These are phyloP conservation scores for Cheilosia grossa DNA, from an alignment of 2,888 invertebrate genomes.

Conservation along the genomic window DNA sequence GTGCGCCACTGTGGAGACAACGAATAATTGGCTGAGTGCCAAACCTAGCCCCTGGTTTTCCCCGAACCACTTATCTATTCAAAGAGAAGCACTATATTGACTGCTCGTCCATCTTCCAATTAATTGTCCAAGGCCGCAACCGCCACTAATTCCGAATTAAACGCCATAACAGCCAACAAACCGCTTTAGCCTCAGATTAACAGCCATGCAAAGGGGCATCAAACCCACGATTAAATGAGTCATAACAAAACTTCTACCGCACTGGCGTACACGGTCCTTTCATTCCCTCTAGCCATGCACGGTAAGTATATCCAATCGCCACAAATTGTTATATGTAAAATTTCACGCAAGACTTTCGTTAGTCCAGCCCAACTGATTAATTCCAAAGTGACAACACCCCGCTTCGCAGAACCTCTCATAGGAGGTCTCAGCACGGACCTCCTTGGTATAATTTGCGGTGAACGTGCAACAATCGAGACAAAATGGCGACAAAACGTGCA, in stretches of 20 bases:
- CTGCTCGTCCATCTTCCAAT: no score
- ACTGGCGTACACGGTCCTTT: conserved; percentile 4
- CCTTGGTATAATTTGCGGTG: conserved; percentile 72
- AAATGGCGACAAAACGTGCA: conserved; percentile 51
- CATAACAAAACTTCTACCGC: conserved; percentile 45
- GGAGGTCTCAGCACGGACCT: conserved; percentile 62
- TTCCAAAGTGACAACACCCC: conserved; percentile 24
- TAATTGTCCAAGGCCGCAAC: neutral
- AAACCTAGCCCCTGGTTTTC: no score
- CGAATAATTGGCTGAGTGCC: no score
- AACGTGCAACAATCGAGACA: conserved; percentile 53
- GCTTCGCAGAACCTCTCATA: conserved; percentile 55
- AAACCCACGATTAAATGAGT: conserved; percentile 21
- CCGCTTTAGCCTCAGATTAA: conserved; percentile 37
- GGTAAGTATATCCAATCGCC: conserved; percentile 5
- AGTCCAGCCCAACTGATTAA: conserved; percentile 31
- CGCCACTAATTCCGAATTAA: conserved; percentile 31
- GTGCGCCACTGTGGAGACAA: no score
- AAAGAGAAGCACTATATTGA: no score
- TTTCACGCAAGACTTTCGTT: conserved; percentile 50
- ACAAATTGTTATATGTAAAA: conserved; percentile 29
- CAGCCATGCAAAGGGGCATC: conserved; percentile 15
- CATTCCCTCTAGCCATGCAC: neutral
- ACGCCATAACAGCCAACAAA: conserved; percentile 55
- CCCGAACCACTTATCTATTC: no score